Percentiles rank a stretch among this genome's conserved stretches.
phyloP scores from a whole-genome alignment of 2,888 invertebrate genomes.

The Diachrysia chrysitis region DNA sequence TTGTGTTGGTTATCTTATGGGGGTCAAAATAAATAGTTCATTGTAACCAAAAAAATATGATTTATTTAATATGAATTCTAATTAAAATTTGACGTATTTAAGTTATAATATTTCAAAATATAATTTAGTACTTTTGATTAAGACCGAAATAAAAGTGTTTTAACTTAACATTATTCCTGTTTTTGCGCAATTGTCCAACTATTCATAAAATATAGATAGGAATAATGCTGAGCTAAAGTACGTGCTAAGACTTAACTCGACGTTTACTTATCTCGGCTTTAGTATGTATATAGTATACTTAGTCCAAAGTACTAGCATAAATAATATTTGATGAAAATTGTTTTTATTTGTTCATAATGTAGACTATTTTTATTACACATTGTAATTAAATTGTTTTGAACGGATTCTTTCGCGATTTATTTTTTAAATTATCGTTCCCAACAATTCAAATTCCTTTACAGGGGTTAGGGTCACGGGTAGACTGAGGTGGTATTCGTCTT shows the following conservation, averaged over 20 bases:
- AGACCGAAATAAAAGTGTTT: not conserved
- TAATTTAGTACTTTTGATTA: conserved; percentile 1
- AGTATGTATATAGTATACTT: too few species aligned
- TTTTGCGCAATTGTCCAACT: not conserved
- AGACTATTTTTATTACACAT: not conserved
- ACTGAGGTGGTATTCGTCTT: too few species aligned
- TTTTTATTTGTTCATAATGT: not conserved
- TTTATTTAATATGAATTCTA: too few species aligned
- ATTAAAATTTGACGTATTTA: not conserved
- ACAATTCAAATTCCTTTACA: too few species aligned
- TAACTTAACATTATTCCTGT: conserved; percentile 4
- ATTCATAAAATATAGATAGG: not conserved
- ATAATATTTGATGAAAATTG: too few species aligned
- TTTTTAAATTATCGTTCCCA: too few species aligned
- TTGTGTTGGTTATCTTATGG: too few species aligned
- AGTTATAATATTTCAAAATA: not conserved
- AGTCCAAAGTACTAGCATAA: too few species aligned
- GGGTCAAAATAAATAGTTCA: too few species aligned
- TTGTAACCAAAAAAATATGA: not conserved
- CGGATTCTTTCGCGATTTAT: not conserved
- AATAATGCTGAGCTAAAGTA: not conserved
- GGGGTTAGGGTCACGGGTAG: too few species aligned
- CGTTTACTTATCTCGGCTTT: not conserved
- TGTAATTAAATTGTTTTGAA: not conserved
- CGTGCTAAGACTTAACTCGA: not conserved